Evolutionary conservation across 2,888 invertebrate species (phyloP).

Genomic region (Lypha dubia): DNA sequence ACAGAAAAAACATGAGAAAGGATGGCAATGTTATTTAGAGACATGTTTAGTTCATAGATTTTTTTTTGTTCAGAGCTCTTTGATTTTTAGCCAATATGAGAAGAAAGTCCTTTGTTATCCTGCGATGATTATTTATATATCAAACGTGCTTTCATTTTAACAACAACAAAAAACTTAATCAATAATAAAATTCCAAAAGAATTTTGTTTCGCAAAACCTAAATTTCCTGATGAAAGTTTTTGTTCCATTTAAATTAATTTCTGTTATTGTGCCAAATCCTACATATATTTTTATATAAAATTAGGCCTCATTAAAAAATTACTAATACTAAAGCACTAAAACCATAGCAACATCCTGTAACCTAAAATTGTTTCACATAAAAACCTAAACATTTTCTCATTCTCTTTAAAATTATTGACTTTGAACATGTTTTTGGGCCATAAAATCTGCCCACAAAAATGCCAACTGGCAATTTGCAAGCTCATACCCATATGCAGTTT

Average conservation of each 20-base stretch:
- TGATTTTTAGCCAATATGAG: not conserved
- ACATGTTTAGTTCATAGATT: not conserved
- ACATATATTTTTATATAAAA: not conserved
- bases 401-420: constrained; percentile 19
- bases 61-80: no score
- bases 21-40: not conserved
- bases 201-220: no score
- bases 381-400: constrained; percentile 49
- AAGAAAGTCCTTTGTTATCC: not conserved
- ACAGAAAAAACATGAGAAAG: not conserved
- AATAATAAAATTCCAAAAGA: not conserved
- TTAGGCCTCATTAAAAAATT: not conserved
- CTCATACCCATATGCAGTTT: not conserved
- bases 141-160: not conserved
- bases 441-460: not conserved
- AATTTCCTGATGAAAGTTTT: no score
- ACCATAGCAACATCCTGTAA: constrained; percentile 47
- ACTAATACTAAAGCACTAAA: no score
- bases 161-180: not conserved
- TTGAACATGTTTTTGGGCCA: not conserved
- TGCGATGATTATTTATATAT: not conserved
- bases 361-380: constrained; percentile 22
- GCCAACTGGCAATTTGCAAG: no score
- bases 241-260: no score
- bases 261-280: no score